Evolutionary conservation across 2,888 invertebrate species (phyloP).

Genomic region (Dicroscelio sp.): DNA sequence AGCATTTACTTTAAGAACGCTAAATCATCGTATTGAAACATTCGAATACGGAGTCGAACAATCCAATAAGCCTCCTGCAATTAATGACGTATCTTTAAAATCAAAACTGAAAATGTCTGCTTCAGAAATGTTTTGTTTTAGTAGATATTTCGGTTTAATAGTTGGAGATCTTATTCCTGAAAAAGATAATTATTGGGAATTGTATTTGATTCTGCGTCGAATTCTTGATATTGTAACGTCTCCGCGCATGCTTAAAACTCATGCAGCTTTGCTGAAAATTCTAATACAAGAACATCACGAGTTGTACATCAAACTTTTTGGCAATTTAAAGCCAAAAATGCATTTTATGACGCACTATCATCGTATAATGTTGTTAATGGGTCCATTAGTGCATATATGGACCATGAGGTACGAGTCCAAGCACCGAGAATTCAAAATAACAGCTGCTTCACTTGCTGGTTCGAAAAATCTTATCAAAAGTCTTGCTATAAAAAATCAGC

Average conservation of each 20-base stretch:
- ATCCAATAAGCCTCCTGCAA: constrained; percentile 3
- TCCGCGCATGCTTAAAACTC: background rate
- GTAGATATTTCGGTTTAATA: constrained; percentile 44
- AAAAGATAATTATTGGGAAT: constrained; percentile 34
- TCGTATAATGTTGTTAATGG: constrained; percentile 23
- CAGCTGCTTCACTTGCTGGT: constrained; percentile 6
- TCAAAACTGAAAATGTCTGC: constrained; percentile 43
- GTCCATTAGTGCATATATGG: constrained; percentile 51
- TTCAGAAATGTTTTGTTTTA: constrained; percentile 37
- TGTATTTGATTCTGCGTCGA: constrained; percentile 38
- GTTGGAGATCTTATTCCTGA: constrained; percentile 30
- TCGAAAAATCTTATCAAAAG: constrained; percentile 46
- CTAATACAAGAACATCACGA: constrained; percentile 34
- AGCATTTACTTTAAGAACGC: background rate
- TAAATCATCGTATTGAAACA: constrained; percentile 27
- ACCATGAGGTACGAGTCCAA: constrained; percentile 55
- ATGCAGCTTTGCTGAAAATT: constrained; percentile 5
- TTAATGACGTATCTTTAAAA: background rate
- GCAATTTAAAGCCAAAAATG: constrained; percentile 49
- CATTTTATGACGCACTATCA: constrained; percentile 58
- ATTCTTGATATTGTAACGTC: constrained; percentile 49
- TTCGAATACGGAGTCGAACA: constrained; percentile 19
- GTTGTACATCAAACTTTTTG: constrained; percentile 42
- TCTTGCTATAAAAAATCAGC: constrained; percentile 33
- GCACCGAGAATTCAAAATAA: constrained; percentile 39